These are phyloP conservation scores for Brachyhypopomus gauderio DNA, from an alignment of 2,113 vertebrate species.

Conservation along the genomic window DNA sequence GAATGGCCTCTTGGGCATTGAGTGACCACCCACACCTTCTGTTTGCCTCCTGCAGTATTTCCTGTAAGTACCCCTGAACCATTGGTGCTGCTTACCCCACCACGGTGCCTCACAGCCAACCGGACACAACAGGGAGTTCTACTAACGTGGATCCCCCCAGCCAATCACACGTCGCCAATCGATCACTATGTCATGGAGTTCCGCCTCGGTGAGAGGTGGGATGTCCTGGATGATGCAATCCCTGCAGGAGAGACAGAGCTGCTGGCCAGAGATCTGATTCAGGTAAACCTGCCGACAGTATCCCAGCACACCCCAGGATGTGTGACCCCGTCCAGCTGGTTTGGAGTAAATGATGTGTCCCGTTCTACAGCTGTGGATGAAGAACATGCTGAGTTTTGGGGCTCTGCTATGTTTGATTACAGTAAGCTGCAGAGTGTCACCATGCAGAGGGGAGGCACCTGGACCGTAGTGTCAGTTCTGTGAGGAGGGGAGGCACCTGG, in stretches of 20 bases:
- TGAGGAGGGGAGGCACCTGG: too few relatives aligned
- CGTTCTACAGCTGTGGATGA: background rate
- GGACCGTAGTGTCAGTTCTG: too few relatives aligned
- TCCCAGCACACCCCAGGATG: background rate
- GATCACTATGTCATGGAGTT: constrained; percentile 98
- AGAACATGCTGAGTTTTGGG: background rate
- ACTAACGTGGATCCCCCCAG: constrained; percentile 94
- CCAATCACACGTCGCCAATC: constrained; percentile 96
- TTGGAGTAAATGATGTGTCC: background rate
- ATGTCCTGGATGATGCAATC: constrained; percentile 88
- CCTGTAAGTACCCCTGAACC: constrained; percentile 98
- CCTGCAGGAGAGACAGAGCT: constrained; percentile 86
- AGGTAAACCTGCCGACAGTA: constrained; percentile 75
- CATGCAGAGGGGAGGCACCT: background rate
- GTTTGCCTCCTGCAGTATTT: constrained; percentile 81
- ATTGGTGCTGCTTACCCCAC: constrained; percentile 99
- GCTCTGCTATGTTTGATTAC: background rate
- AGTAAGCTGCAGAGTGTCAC: background rate
- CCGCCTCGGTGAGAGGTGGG: constrained; percentile 92
- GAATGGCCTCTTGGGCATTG: background rate
- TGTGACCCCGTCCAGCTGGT: background rate
- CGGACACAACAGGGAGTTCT: constrained; percentile 98
- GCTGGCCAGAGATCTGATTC: constrained; percentile 92
- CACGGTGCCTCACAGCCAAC: constrained; percentile 99
- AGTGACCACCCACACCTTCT: background rate